Evolutionary conservation across 1,140 invertebrate species (phyloP).

Genomic region (Homalodisca vitripennis): DNA sequence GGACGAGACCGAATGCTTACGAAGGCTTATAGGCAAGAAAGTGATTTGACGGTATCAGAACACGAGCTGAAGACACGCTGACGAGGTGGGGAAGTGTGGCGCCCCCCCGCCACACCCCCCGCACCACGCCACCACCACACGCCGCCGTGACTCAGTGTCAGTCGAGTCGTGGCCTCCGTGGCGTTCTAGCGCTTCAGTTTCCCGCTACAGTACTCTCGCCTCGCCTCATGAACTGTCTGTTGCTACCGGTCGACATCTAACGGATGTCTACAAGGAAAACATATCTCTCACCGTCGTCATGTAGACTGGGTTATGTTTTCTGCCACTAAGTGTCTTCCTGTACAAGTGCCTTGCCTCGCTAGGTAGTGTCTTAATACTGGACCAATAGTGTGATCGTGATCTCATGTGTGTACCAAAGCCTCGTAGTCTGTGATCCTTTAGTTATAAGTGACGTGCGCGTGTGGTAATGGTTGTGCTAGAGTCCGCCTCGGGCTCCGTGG

Average conservation of each 20-base stretch:
- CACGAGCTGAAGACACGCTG: no score
- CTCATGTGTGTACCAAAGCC: conserved; percentile 5
- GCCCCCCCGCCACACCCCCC: not conserved
- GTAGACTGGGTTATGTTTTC: not conserved
- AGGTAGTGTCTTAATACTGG: not conserved
- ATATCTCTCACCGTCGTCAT: not conserved
- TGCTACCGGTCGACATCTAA: not conserved
- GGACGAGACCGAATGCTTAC: no score
- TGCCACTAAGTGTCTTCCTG: conserved; percentile 18
- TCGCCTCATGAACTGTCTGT: not conserved
- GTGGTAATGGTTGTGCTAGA: conserved; percentile 68
- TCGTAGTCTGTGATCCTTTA: not conserved
- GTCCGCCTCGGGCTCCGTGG: conserved; percentile 55
- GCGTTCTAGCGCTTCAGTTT: not conserved
- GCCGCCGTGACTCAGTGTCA: conserved; percentile 4
- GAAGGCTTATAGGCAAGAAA: no score
- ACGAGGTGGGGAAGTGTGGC: not conserved
- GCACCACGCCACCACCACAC: not conserved
- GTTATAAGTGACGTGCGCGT: not conserved
- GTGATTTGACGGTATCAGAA: no score
- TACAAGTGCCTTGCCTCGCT: conserved; percentile 18
- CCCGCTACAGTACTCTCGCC: no score
- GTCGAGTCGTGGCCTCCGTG: not conserved
- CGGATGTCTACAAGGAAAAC: not conserved
- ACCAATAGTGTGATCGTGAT: not conserved